These are phyloP conservation scores for Drosophila hamatofila DNA, from an alignment of 2,888 invertebrate species.

Conservation along the genomic window DNA sequence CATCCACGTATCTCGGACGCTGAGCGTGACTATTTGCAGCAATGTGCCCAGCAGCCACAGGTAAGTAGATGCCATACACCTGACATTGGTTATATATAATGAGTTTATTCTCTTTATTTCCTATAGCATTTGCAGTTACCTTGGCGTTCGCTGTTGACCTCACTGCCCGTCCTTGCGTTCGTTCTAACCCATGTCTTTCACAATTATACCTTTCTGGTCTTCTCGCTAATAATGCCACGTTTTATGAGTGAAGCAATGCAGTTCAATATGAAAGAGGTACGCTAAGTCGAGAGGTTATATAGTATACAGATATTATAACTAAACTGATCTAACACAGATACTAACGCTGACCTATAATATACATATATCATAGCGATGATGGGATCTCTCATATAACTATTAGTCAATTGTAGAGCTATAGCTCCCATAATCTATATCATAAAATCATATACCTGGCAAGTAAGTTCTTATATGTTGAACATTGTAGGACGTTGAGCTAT, in stretches of 20 bases:
- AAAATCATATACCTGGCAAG: not conserved
- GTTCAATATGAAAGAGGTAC: slow-evolving; percentile 84
- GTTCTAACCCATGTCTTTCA: slow-evolving; percentile 86
- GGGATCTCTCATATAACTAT: no score
- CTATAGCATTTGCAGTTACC: slow-evolving; percentile 83
- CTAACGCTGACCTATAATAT: no score
- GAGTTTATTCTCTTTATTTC: not conserved
- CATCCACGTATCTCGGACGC: slow-evolving; percentile 86
- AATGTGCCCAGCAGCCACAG: slow-evolving; percentile 34
- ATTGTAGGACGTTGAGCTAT: no score
- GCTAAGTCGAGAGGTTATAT: not conserved
- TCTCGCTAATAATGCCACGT: slow-evolving; percentile 84
- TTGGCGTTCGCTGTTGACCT: slow-evolving; percentile 85
- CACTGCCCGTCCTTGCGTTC: slow-evolving; percentile 85
- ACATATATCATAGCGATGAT: not conserved
- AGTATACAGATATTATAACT: not conserved
- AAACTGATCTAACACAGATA: not conserved
- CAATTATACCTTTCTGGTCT: slow-evolving; percentile 84
- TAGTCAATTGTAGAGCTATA: no score
- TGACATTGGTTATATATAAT: not conserved
- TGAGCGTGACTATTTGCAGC: slow-evolving; percentile 83
- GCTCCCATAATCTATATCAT: not conserved
- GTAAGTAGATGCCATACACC: slow-evolving; percentile 35
- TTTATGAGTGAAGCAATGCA: slow-evolving; percentile 85
- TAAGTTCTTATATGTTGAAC: not conserved